These are phyloP conservation scores for Phalacrocorax carbo DNA, from an alignment of 2,113 vertebrate species.

Conservation along the genomic window DNA sequence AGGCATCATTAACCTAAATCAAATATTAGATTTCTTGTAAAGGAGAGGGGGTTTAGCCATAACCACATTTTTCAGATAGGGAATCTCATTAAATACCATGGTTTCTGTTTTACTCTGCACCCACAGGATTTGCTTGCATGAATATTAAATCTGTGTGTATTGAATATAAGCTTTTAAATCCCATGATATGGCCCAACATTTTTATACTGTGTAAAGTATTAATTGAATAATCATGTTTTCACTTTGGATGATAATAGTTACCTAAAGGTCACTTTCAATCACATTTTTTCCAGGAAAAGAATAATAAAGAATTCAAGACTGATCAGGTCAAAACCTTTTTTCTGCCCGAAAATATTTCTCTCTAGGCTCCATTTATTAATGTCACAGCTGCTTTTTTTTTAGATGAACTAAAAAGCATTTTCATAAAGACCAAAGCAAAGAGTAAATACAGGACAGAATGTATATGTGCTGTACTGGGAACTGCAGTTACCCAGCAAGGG, in stretches of 20 bases:
- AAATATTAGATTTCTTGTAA: conserved; percentile 71
- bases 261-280: conserved; percentile 24
- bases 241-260: conserved; percentile 9
- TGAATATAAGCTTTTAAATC: conserved; percentile 57
- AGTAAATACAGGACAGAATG: neutral
- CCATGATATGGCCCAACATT: conserved; percentile 13
- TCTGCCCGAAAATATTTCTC: neutral
- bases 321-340: neutral
- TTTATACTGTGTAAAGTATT: conserved; percentile 44
- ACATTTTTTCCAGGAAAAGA: neutral
- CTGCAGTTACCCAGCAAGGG: neutral
- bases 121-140: conserved; percentile 61
- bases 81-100: conserved; percentile 57
- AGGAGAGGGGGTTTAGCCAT: conserved; percentile 11
- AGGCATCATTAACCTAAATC: conserved; percentile 75
- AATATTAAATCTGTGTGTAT: conserved; percentile 59
- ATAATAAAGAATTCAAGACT: neutral
- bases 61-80: conserved; percentile 43
- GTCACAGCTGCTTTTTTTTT: neutral
- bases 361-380: neutral
- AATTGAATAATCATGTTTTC: conserved; percentile 50
- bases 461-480: neutral
- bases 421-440: neutral
- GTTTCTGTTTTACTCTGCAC: conserved; percentile 51
- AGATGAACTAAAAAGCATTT: neutral